Base-by-base conservation (phyloP, 1,140 invertebrate species). In the Drosophila trapezifrons region DNA sequence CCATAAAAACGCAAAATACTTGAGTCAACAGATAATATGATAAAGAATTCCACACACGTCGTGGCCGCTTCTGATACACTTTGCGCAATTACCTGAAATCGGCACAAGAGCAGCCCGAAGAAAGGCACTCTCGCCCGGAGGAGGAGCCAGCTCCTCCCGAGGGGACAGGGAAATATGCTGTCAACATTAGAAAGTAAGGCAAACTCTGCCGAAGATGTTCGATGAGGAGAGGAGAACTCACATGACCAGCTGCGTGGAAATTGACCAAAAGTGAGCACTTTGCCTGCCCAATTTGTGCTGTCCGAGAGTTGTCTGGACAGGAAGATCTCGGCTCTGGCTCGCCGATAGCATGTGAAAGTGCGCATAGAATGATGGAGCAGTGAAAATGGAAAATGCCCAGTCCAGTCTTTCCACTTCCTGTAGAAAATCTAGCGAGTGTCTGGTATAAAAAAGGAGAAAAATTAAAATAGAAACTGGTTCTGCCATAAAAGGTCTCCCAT, bases 211-310 rank as follows among this genome's bases (percentile, higher is more conserved):
- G 37, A 89, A 89, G 83, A 84, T 87, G 83, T 83, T 89, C 84
- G 78, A 89, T 78, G 49, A 55, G 76, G 5, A 20, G 49, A 45
- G 22, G 35, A 18, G 38, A 59, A 35, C 32, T 18, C 38, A 46
- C 47, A 52, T 49, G 40, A 40, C 52, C 59, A 38, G 22, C 62
- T 79, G 67, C 69, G 76, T 72, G 80, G 43, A 89, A 84, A 87
- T 80, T 87, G 85, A 82, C 84, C 69, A 87, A 89, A 87, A 87
- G 84, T 89, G 84, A 84, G 77, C 84, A 82, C 82, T 84, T 87
- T 78, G 58, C 63, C 59, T 89, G 84, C 80, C 80, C 84, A 89
- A 87, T 89, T 89, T 70, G 77, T 69, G 80, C 32, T 78, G 84
- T 65, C 72, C 54, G 74, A 89, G 51, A 54, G 84, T 83, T 76